These are phyloP conservation scores for Garra rufa DNA, from an alignment of 2,113 vertebrate genomes.

Conservation along the genomic window DNA sequence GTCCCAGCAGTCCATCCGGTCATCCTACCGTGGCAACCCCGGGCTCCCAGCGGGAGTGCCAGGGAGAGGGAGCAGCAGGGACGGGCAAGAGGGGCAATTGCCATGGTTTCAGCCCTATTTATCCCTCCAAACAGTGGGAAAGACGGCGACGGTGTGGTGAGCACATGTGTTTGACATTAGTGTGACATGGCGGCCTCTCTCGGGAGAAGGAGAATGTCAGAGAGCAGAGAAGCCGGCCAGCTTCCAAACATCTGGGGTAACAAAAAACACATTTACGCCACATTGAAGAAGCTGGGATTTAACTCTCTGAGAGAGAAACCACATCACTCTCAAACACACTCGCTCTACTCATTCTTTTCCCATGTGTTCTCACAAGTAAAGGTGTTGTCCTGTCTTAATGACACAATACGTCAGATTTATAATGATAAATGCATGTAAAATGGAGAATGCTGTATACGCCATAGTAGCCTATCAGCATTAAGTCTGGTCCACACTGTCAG, in stretches of 20 bases:
- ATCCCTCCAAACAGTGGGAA: slow-evolving; percentile 64
- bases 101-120: slow-evolving; percentile 63
- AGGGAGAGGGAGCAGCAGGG: slow-evolving; percentile 27
- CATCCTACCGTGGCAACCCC: neutral
- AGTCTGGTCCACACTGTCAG: too few species aligned
- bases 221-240: slow-evolving; percentile 69
- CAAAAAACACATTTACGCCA: slow-evolving; percentile 75
- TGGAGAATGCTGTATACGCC: neutral
- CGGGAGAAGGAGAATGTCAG: slow-evolving; percentile 78
- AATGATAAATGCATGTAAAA: neutral
- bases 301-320: slow-evolving; percentile 66
- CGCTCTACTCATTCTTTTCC: slow-evolving; percentile 1
- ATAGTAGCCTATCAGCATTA: neutral
- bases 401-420: neutral
- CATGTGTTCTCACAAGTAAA: neutral
- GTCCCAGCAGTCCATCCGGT: neutral
- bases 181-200: slow-evolving; percentile 79
- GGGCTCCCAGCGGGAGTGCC: neutral
- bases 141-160: slow-evolving; percentile 58
- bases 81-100: slow-evolving; percentile 44
- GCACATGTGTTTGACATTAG: slow-evolving; percentile 84
- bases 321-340: slow-evolving; percentile 56
- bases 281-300: slow-evolving; percentile 74
- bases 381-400: neutral
- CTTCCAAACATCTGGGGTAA: slow-evolving; percentile 82